These are phyloP conservation scores for Nephrocerus scutellatus DNA, from an alignment of 2,888 invertebrate species.

Conservation along the genomic window DNA sequence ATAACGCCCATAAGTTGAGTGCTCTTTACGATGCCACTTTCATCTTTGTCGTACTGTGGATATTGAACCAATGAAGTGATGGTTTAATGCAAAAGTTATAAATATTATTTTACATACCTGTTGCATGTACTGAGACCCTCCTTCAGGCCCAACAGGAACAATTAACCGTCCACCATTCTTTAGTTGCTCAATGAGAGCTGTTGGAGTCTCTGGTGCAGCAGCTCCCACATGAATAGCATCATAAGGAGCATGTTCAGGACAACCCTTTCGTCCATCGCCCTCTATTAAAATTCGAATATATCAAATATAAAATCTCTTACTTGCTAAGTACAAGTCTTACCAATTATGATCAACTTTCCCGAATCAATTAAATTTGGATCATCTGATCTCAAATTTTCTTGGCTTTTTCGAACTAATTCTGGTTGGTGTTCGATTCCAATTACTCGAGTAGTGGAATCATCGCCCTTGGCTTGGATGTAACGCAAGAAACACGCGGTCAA, in stretches of 20 bases:
- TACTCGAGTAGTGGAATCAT: constrained; percentile 50
- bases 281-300: constrained; percentile 45
- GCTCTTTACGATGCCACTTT: constrained; percentile 67
- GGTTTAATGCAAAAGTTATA: not conserved
- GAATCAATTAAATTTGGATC: constrained; percentile 62
- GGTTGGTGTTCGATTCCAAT: constrained; percentile 89
- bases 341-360: constrained; percentile 62
- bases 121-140: constrained; percentile 79
- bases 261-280: constrained; percentile 87
- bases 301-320: not conserved
- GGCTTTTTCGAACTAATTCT: constrained; percentile 68
- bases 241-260: constrained; percentile 67
- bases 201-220: constrained; percentile 71
- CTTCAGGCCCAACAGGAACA: constrained; percentile 82
- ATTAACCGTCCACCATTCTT: constrained; percentile 73
- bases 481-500: constrained; percentile 85
- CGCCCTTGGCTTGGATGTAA: constrained; percentile 58
- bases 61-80: constrained; percentile 2
- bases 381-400: constrained; percentile 67
- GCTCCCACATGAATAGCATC: constrained; percentile 93
- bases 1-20: constrained; percentile 89
- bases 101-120: constrained; percentile 48
- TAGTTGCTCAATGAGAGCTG: constrained; percentile 55
- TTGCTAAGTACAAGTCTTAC: constrained; percentile 52
- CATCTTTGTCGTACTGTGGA: constrained; percentile 75